Conservation (phyloP, 2,888 invertebrate genomes). For the Papilio elwesi region DNA sequence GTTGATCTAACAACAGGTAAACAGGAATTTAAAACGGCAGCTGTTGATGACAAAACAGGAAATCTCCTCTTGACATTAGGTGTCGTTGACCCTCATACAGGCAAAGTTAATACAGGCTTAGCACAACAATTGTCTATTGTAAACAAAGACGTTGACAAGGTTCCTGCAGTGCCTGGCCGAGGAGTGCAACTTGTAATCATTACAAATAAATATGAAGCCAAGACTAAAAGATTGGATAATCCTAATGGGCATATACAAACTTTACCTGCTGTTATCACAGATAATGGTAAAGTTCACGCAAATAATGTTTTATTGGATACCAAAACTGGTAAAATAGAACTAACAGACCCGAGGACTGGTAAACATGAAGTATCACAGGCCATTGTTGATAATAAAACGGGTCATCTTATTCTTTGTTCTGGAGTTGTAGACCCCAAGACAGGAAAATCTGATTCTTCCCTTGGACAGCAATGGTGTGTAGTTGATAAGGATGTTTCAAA, state of each 20-base stretch:
- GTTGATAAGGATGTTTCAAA: slow-evolving; percentile 60
- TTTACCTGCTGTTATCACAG: slow-evolving; percentile 67
- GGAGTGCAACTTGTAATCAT: slow-evolving; percentile 74
- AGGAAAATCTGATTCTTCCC: slow-evolving; percentile 80
- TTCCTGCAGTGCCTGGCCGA: slow-evolving; percentile 67
- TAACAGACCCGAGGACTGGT: slow-evolving; percentile 83
- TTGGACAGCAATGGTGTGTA: slow-evolving; percentile 83
- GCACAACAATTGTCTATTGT: slow-evolving; percentile 77
- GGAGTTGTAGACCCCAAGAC: slow-evolving; percentile 84
- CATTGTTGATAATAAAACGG: slow-evolving; percentile 85
- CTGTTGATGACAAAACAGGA: slow-evolving; percentile 85
- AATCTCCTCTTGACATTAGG: slow-evolving; percentile 79
- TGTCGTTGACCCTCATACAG: slow-evolving; percentile 81
- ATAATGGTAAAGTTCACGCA: slow-evolving; percentile 76
- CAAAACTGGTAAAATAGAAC: slow-evolving; percentile 76
- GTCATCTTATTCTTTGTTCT: slow-evolving; percentile 82
- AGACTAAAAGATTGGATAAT: slow-evolving; percentile 78
- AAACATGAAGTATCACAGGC: slow-evolving; percentile 82
- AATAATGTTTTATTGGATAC: slow-evolving; percentile 84
- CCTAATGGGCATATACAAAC: slow-evolving; percentile 80
- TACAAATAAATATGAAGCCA: slow-evolving; percentile 82
- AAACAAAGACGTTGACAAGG: slow-evolving; percentile 60
- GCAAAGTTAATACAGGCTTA: slow-evolving; percentile 78
- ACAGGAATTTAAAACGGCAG: slow-evolving; percentile 84
- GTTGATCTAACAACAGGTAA: slow-evolving; percentile 85